Base-by-base conservation (phyloP, 1,140 invertebrate species). In the Ectropis grisescens region DNA sequence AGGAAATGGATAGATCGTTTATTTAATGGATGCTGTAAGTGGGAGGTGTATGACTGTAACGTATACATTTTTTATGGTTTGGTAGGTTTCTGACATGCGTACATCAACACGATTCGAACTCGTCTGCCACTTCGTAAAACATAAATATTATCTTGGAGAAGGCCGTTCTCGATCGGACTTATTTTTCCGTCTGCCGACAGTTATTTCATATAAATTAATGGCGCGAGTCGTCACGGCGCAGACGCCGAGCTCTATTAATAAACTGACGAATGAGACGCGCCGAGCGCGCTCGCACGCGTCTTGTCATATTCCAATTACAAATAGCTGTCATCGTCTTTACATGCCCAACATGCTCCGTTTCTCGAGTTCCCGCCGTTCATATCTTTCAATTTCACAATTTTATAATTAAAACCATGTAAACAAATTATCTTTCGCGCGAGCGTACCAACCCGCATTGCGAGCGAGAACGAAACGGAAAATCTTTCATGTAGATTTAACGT, bases 151-250 rank as follows among this genome's bases (percentile, higher is more conserved):
- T 71, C 62, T 52, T 74, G 64, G 56, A 57, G 64, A 76, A 76
- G 76, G 67, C 69, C 69, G 58, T 71, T 75, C 70, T 58, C 62
- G 55, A 69, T 74, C 59, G 59, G 61, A 74, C 59, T 71, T 72
- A 74, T 81, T 81, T 81, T 78, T 81, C 67, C 69, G 64, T 67
- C 68, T 78, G 75, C 64, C 70, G 75, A 80, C 75, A 78, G 66
- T 80, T 78, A 80, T 80, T 80, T 80, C 72, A 75, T 80, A 80
- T 78, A 78, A 80, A 80, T 78, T 80, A 78, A 80, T 80, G 70
- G 75, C 68, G 70, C 54, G 69, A 78, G 69, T 76, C 76, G 72
- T 81, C 70, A 81, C 71, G 72, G 66, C 71, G 69, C 76, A 81
- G 72, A 76, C 76, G 72, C 68, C 53, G 62, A 41, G 47, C 57